Base-by-base conservation (phyloP, 2,888 invertebrate genomes). In the Caenorhabditis sp. region DNA sequence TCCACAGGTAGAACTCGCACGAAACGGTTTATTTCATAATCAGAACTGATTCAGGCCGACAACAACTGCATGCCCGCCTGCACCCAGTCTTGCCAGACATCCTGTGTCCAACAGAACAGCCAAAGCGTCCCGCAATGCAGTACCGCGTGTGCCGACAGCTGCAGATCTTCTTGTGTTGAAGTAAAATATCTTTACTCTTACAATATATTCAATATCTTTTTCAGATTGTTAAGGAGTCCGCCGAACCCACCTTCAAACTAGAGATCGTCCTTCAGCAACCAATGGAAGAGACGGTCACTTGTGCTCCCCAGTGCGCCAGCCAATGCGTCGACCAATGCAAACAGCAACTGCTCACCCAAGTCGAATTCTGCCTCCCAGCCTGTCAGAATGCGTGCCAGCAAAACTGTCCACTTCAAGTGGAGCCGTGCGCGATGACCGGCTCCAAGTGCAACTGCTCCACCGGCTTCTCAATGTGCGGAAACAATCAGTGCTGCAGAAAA, bases 401-500 rank as follows among this genome's bases (percentile, higher is more conserved):
- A 45, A 81, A 79, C 32, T 81, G 81, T 43, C 81, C 81, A 24
- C 52, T 78, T n/a, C 72, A 80, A 77, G 78, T 80, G 20, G 70
- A 78, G 32, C 72, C 74, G 27, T 82, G 82, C 52, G 55, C 72
- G 11, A 74, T 68, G 46, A 30, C 30, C n/a, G 65, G 70, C 20
- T 65, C 70, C 7, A 55, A 65, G 17, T 82, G 82, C 52, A 66
- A 41, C 35, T 82, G 82, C 52, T 66, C 72, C n/a, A 48, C 63
- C 27, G 65, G 72, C 8, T 82, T 80, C 68, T 80, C 70, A 11
- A 41, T 46, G 27, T 82, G 82, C 41, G 82, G 82, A 43, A 62
- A 55, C n/a, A 78, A 82, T 20, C 78, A 80, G 52, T 82, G 82
- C 61, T 82, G 82, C 55, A 74, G 81, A 63, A 70, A 71, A 43